phyloP scores from a whole-genome alignment of 2,113 vertebrate genomes.

The Carollia perspicillata region DNA sequence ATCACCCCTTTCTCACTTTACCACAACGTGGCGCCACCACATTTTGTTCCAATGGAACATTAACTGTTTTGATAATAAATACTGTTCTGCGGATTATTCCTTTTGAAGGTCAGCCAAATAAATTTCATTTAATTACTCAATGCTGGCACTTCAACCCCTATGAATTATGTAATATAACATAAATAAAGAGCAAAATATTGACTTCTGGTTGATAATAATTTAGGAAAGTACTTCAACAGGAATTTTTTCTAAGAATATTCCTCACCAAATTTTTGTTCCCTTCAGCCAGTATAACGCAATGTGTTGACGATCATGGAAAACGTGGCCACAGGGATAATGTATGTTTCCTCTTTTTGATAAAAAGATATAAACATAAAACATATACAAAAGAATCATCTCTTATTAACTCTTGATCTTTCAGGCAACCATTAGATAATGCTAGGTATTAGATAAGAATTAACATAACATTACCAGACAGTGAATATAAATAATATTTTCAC shows the following conservation, averaged over 20 bases:
- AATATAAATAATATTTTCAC: neutral
- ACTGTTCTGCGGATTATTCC: neutral
- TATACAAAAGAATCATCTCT: neutral
- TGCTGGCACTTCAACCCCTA: neutral
- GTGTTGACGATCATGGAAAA: slow-evolving; percentile 1
- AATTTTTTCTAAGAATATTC: neutral
- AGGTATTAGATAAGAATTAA: neutral
- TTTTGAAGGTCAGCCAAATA: neutral
- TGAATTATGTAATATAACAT: neutral
- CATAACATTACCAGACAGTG: neutral
- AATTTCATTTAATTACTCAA: slow-evolving; percentile 46
- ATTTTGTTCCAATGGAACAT: neutral
- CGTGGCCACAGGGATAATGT: neutral
- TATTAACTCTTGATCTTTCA: neutral
- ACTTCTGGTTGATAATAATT: neutral
- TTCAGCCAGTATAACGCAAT: neutral
- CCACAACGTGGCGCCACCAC: rapidly evolving
- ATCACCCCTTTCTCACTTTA: neutral
- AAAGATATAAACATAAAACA: neutral
- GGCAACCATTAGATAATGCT: neutral
- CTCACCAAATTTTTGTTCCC: neutral
- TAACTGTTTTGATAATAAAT: neutral
- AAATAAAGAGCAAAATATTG: neutral
- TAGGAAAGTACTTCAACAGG: neutral
- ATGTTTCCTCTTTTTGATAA: slow-evolving; percentile 7